Percentiles rank a stretch among this genome's conserved stretches.
Conservation (phyloP, 2,888 invertebrate genomes). For the Nephrotoma flavescens region DNA sequence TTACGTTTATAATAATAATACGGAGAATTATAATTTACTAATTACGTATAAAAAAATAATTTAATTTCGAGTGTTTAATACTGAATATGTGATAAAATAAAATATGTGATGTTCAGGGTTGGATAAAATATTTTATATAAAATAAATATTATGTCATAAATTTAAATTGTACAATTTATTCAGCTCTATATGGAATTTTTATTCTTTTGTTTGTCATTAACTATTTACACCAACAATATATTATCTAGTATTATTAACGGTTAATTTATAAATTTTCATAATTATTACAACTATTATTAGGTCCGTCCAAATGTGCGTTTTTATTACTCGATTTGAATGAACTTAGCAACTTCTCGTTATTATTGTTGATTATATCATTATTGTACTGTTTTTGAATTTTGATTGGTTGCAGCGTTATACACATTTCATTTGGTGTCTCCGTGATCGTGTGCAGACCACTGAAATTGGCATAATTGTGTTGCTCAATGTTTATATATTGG, state of each 20-base stretch:
- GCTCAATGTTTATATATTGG: slow-evolving; percentile 16
- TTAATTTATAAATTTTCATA: slow-evolving; percentile 1
- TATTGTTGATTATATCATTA: neutral
- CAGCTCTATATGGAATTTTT: neutral
- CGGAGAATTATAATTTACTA: neutral
- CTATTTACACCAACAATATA: neutral
- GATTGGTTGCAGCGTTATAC: slow-evolving; percentile 27
- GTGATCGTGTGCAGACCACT: slow-evolving; percentile 29
- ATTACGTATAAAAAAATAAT: neutral
- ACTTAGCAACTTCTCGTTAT: neutral
- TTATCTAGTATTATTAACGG: neutral
- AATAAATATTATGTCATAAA: neutral
- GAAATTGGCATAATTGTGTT: slow-evolving; percentile 14
- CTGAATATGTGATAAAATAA: neutral
- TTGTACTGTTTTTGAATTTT: slow-evolving; percentile 24
- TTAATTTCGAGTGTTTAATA: neutral
- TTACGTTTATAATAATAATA: neutral
- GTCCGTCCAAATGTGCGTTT: neutral
- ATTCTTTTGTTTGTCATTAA: neutral
- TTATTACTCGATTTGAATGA: neutral
- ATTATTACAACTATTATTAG: neutral
- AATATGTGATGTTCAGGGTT: neutral
- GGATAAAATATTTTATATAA: neutral
- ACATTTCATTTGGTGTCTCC: slow-evolving; percentile 18
- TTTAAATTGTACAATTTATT: neutral